Percentiles rank a stretch among this genome's conserved stretches.
Evolutionary conservation across 92 coral and sea anemone genomes (phyloP).

Genomic region (Parazoanthus atlanticus): DNA sequence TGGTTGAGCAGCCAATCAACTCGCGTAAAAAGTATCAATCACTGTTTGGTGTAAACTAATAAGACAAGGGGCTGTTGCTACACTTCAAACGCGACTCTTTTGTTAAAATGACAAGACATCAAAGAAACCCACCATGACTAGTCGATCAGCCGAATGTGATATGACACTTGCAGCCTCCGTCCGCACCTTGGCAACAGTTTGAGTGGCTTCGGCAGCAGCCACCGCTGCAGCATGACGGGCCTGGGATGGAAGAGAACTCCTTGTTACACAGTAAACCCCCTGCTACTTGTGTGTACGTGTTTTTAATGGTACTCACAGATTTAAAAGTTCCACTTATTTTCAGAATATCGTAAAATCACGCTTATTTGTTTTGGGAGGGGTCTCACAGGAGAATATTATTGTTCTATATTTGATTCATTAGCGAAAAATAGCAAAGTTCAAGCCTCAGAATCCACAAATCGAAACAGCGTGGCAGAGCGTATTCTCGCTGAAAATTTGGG

Average conservation of each 20-base stretch:
- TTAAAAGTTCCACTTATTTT: too few species aligned
- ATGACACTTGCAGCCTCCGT: conserved; percentile 70
- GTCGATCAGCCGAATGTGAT: conserved; percentile 70
- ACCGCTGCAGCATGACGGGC: conserved; percentile 90
- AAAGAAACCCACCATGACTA: conserved; percentile 61
- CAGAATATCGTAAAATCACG: too few species aligned
- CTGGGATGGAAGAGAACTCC: conserved; percentile 35
- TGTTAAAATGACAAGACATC: not conserved
- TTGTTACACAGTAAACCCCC: too few species aligned
- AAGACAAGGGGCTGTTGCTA: not conserved
- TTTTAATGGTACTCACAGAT: too few species aligned
- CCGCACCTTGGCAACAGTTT: conserved; percentile 79
- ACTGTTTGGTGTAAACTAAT: not conserved
- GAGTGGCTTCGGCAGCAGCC: conserved; percentile 89
- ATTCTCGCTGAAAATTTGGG: too few species aligned
- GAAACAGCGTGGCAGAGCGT: too few species aligned
- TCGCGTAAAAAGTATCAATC: not conserved
- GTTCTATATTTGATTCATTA: not conserved
- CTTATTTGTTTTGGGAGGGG: too few species aligned
- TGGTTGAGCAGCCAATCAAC: not conserved
- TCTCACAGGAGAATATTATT: not conserved
- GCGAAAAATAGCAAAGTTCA: too few species aligned
- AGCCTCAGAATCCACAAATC: too few species aligned
- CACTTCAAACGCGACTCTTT: not conserved
- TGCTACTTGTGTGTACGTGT: too few species aligned